A percentile compares a stretch with the other conserved stretches of the same genome.
Evolutionary conservation across 1,140 invertebrate species (phyloP).

Genomic region (Megalopta genalis): DNA sequence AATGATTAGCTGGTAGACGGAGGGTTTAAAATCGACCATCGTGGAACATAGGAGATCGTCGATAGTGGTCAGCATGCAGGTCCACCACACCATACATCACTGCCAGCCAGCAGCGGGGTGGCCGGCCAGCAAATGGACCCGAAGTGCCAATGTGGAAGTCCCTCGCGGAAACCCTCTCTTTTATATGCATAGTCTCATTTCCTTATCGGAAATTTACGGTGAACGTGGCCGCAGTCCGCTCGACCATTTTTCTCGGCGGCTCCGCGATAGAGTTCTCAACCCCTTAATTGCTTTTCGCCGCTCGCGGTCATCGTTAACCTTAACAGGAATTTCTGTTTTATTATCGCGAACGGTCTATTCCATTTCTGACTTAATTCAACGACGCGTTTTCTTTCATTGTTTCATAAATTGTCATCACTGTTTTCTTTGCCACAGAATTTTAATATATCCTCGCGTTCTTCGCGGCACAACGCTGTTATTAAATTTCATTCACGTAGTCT

Average conservation of each 20-base stretch:
- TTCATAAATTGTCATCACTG: too few relatives aligned
- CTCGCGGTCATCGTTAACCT: too few relatives aligned
- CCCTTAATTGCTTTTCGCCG: constrained; percentile 26
- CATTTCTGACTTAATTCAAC: too few relatives aligned
- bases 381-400: too few relatives aligned
- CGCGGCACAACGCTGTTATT: too few relatives aligned
- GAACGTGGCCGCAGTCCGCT: not conserved
- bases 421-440: too few relatives aligned
- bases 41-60: constrained; percentile 24
- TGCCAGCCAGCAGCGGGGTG: constrained; percentile 60
- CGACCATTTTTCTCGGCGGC: constrained; percentile 25
- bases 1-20: too few relatives aligned
- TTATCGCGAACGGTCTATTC: too few relatives aligned
- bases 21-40: constrained; percentile 23
- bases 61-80: constrained; percentile 60
- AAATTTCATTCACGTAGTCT: too few relatives aligned
- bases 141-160: constrained; percentile 64
- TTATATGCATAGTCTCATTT: constrained; percentile 80
- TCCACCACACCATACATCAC: constrained; percentile 72
- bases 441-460: too few relatives aligned
- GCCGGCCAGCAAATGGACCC: constrained; percentile 67
- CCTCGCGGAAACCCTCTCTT: constrained; percentile 66
- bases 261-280: not conserved
- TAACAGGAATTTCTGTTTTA: too few relatives aligned
- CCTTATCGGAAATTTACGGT: constrained; percentile 71